phyloP scores from a whole-genome alignment of 2,113 vertebrate species.

The Solenodon paradoxus region DNA sequence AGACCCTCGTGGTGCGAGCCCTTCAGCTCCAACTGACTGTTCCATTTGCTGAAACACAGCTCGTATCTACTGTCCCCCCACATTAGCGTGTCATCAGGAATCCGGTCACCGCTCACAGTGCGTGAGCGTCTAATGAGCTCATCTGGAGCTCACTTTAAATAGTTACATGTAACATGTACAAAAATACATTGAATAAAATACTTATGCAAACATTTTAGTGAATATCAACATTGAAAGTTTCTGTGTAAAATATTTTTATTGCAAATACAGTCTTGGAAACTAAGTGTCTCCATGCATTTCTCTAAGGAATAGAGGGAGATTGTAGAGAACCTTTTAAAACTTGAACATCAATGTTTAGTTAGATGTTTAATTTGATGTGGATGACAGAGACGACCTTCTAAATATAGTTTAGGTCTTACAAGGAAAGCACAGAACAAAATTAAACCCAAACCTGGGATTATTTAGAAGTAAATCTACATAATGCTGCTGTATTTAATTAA shows the following conservation, averaged over 20 bases:
- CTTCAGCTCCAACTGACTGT: too few species aligned
- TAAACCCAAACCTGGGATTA: not conserved
- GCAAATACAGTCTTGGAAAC: not conserved
- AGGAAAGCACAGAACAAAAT: not conserved
- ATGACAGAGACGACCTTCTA: not conserved
- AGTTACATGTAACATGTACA: too few species aligned
- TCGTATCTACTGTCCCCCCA: too few species aligned
- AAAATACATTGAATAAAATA: too few species aligned
- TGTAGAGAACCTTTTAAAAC: not conserved
- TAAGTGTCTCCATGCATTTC: not conserved
- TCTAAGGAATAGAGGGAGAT: not conserved
- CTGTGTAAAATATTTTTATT: not conserved
- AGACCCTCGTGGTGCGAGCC: too few species aligned
- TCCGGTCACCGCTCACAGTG: too few species aligned
- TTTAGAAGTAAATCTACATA: not conserved
- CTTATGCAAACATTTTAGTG: too few species aligned
- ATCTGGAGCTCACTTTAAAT: too few species aligned
- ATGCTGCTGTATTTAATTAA: not conserved
- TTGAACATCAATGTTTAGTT: not conserved
- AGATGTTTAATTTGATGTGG: not conserved
- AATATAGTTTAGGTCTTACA: not conserved
- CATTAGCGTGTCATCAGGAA: too few species aligned
- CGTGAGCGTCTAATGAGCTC: too few species aligned
- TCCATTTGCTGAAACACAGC: too few species aligned
- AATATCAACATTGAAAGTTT: not conserved